Evolutionary conservation across 2,113 vertebrate species (phyloP).

Genomic region (Semnornis frantzii): DNA sequence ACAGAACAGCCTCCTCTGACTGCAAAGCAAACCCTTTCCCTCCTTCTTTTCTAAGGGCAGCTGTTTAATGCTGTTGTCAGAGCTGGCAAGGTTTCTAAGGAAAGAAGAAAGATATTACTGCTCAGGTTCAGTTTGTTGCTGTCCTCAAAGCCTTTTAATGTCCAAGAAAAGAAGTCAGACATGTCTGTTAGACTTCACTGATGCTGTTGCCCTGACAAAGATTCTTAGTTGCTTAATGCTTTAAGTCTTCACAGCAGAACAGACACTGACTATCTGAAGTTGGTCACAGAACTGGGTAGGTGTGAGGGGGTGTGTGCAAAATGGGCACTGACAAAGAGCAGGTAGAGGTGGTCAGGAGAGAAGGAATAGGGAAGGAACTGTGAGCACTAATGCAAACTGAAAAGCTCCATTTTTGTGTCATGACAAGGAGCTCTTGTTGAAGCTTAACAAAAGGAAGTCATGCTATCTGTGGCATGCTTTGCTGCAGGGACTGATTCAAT

Average conservation of each 20-base stretch:
- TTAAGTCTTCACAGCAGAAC: background rate
- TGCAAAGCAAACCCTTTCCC: background rate
- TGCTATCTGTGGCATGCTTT: background rate
- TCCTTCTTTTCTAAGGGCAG: background rate
- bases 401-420: background rate
- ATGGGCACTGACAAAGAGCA: background rate
- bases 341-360: background rate
- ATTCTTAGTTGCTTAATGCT: background rate
- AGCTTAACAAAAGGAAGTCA: background rate
- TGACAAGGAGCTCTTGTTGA: background rate
- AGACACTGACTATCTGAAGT: background rate
- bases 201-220: background rate
- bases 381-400: background rate
- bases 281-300: background rate
- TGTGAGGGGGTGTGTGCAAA: rapidly evolving
- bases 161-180: background rate
- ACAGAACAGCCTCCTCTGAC: background rate
- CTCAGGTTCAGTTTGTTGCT: background rate
- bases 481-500: background rate
- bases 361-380: background rate
- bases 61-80: background rate
- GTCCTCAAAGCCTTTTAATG: background rate
- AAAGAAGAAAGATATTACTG: background rate
- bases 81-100: background rate
- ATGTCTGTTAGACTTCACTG: background rate